Conservation (phyloP, 2,113 vertebrate species). For the Rhinolophus ferrumequinum region DNA sequence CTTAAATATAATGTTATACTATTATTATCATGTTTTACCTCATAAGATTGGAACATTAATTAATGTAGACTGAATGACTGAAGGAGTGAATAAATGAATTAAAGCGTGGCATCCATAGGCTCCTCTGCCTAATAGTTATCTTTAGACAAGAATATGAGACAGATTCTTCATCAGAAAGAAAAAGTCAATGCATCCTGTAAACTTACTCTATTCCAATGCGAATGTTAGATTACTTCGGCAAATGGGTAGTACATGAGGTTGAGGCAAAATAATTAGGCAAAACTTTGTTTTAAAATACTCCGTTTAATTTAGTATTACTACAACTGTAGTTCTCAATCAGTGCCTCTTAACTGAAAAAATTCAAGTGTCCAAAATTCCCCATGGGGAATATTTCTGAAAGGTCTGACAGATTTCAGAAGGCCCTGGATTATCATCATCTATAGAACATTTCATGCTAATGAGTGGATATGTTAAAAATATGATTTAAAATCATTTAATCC, state of each 20-base stretch:
- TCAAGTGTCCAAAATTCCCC: background rate
- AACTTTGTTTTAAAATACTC: slow-evolving; percentile 53
- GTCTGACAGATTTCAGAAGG: background rate
- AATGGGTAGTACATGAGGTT: slow-evolving; percentile 8
- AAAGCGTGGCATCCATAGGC: background rate
- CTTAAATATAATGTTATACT: background rate
- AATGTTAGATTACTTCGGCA: background rate
- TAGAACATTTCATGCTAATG: background rate
- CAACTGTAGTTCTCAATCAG: background rate
- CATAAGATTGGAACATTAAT: background rate
- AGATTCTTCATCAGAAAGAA: slow-evolving; percentile 3
- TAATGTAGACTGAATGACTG: background rate
- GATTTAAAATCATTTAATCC: background rate
- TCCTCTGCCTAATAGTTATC: background rate
- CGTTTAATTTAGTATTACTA: slow-evolving; percentile 39
- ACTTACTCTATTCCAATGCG: background rate
- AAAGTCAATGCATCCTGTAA: background rate
- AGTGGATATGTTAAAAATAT: background rate
- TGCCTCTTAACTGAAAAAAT: slow-evolving; percentile 14
- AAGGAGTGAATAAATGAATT: slow-evolving; percentile 11
- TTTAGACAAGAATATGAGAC: background rate
- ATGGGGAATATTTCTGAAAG: background rate
- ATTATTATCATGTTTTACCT: background rate
- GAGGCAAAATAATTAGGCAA: slow-evolving; percentile 46
- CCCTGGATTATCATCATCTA: background rate